Evolutionary conservation across 2,797 vertebrate genomes (phyloP).

Genomic region (Chrysocyon brachyurus): DNA sequence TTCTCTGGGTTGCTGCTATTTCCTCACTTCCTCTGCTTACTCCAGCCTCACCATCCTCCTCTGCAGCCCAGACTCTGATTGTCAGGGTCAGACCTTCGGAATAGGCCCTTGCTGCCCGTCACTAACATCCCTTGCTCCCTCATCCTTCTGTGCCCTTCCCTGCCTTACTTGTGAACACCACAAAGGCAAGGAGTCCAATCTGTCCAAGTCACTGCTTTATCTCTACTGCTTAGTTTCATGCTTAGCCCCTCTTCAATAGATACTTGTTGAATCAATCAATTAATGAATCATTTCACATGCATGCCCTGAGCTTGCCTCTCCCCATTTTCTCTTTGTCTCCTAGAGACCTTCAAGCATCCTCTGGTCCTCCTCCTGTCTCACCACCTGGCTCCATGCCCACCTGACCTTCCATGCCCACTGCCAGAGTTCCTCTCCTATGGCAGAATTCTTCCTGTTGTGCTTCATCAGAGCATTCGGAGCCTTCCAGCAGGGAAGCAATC

Average conservation of each 20-base stretch:
- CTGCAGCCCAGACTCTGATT: neutral
- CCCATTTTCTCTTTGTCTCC: neutral
- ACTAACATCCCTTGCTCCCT: neutral
- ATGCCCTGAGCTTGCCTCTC: neutral
- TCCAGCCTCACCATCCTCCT: neutral
- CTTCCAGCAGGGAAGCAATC: neutral
- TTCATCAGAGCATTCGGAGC: neutral
- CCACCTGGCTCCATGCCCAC: neutral
- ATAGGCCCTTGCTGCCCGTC: neutral
- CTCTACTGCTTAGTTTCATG: neutral
- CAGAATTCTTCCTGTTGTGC: neutral
- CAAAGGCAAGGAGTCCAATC: neutral
- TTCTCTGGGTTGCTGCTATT: neutral
- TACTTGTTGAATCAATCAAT: constrained; percentile 9
- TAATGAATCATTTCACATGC: neutral
- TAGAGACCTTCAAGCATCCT: neutral
- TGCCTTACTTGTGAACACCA: neutral
- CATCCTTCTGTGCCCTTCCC: neutral
- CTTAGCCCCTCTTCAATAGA: constrained; percentile 3
- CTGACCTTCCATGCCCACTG: neutral
- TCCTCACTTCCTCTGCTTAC: neutral
- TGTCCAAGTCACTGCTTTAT: constrained; percentile 1
- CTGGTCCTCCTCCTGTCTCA: neutral
- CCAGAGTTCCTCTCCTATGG: neutral
- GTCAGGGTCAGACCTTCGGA: neutral